A percentile compares a stretch with the other conserved stretches of the same genome.
These are phyloP conservation scores for Chiloscyllium plagiosum DNA, from an alignment of 2,113 vertebrate species.

Conservation along the genomic window DNA sequence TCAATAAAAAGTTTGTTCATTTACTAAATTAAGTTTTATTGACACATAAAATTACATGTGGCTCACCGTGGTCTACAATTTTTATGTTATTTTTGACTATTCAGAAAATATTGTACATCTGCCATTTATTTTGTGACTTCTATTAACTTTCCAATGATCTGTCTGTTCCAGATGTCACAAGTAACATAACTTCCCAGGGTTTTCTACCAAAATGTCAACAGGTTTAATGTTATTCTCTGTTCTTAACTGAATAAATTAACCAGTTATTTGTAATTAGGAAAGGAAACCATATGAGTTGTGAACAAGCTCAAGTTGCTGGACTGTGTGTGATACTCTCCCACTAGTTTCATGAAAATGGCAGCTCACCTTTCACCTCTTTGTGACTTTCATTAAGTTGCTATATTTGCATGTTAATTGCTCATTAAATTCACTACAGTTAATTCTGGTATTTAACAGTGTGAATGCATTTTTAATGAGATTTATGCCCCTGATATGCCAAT, in stretches of 20 bases:
- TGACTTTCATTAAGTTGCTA: neutral
- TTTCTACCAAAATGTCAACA: neutral
- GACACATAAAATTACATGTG: neutral
- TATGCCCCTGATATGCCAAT: neutral
- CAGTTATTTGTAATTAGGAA: neutral
- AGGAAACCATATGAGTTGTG: neutral
- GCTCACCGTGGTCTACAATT: neutral
- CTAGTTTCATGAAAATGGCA: neutral
- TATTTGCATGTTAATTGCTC: neutral
- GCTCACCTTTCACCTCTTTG: neutral
- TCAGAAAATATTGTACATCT: neutral
- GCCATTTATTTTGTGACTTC: neutral
- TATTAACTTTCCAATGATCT: neutral
- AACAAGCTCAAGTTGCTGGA: neutral
- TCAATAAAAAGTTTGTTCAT: neutral
- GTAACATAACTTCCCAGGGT: neutral
- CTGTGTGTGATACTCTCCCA: neutral
- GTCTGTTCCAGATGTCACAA: neutral
- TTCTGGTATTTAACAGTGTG: neutral
- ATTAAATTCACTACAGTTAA: neutral
- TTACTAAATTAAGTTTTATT: neutral
- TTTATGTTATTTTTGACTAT: neutral
- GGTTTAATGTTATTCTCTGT: neutral
- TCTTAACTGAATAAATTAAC: neutral
- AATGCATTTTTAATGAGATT: neutral